Evolutionary conservation across 1,140 invertebrate genomes (phyloP).

Genomic region (Drosophila rufa): DNA sequence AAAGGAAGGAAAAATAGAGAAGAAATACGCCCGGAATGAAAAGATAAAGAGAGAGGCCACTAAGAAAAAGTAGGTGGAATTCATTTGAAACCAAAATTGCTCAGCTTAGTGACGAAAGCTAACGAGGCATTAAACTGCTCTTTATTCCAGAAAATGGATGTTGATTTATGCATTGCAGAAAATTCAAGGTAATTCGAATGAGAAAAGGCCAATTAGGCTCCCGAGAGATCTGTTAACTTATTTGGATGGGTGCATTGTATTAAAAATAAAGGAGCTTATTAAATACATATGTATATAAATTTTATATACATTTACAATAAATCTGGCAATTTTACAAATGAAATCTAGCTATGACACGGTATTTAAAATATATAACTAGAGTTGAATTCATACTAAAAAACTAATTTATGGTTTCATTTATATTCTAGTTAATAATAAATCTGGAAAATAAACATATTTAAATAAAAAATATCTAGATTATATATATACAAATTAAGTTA

Average conservation of each 20-base stretch:
- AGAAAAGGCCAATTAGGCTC: constrained; percentile 46
- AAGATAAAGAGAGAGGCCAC: constrained; percentile 55
- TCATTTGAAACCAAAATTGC: constrained; percentile 74
- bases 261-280: background rate
- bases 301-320: no score
- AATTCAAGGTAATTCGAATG: constrained; percentile 54
- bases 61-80: constrained; percentile 78
- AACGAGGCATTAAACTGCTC: constrained; percentile 61
- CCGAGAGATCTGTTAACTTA: background rate
- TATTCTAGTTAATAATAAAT: no score
- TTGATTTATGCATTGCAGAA: constrained; percentile 56
- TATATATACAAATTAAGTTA: no score
- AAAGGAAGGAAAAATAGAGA: constrained; percentile 9
- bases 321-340: no score
- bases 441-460: no score
- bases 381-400: no score
- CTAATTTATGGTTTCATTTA: no score
- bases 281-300: no score
- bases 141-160: constrained; percentile 28
- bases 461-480: no score
- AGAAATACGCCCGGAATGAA: background rate
- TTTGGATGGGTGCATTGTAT: background rate
- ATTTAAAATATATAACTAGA: no score
- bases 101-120: constrained; percentile 61
- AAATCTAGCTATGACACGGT: no score